These are phyloP conservation scores for Odontesthes bonariensis DNA, from an alignment of 2,113 vertebrate genomes.

Conservation along the genomic window DNA sequence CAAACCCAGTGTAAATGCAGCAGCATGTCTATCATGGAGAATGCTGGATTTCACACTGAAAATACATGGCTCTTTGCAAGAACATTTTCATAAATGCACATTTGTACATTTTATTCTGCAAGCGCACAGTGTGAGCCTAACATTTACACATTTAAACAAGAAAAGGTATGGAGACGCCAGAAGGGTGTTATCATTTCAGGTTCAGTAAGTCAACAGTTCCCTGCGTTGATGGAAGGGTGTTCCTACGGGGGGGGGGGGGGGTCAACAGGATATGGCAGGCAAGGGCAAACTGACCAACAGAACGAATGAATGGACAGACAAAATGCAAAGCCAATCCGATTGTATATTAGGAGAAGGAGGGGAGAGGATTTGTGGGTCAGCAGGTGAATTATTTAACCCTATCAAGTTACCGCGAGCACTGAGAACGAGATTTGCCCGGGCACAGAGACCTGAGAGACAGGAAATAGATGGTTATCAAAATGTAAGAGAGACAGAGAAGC, in stretches of 20 bases:
- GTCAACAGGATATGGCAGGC: conserved; percentile 67
- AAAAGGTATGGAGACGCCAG: conserved; percentile 38
- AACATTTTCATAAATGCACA: conserved; percentile 48
- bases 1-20: conserved; percentile 44
- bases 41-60: conserved; percentile 72
- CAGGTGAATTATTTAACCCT: conserved; percentile 70
- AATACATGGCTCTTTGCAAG: conserved; percentile 62
- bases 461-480: conserved; percentile 79
- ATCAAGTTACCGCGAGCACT: conserved; percentile 82
- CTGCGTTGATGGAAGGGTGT: conserved; percentile 44
- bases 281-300: conserved; percentile 64
- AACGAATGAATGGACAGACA: conserved; percentile 50
- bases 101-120: conserved; percentile 51
- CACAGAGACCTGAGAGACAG: conserved; percentile 85
- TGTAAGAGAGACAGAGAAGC: conserved; percentile 42
- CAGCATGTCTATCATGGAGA: conserved; percentile 63
- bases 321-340: conserved; percentile 46
- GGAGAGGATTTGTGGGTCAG: conserved; percentile 44
- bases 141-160: conserved; percentile 59
- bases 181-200: conserved; percentile 34
- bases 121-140: conserved; percentile 50
- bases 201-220: conserved; percentile 38
- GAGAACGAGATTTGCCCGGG: conserved; percentile 82
- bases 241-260: conserved; percentile 23
- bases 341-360: conserved; percentile 23